These are phyloP conservation scores for Lonchura striata DNA, from an alignment of 2,113 vertebrate genomes.

Conservation along the genomic window DNA sequence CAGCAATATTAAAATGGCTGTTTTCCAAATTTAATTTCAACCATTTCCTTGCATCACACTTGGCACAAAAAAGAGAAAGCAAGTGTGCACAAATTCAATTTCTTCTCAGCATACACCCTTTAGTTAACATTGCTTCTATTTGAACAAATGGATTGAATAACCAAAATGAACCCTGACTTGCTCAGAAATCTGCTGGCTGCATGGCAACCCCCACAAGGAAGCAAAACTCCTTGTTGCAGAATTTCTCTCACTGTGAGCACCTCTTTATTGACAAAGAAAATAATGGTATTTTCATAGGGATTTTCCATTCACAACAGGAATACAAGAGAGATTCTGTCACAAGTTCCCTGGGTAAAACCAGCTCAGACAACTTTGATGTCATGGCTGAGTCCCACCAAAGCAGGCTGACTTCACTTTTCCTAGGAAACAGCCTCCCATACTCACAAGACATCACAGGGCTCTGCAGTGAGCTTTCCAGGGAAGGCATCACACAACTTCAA, in stretches of 20 bases:
- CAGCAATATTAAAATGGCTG: neutral
- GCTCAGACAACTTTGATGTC: neutral
- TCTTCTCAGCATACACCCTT: neutral
- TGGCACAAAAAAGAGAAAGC: neutral
- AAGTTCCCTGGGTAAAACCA: neutral
- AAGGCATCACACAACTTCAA: neutral
- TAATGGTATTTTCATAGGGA: neutral
- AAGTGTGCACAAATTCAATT: neutral
- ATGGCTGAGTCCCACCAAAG: neutral
- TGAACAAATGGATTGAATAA: neutral
- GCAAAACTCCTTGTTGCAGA: neutral
- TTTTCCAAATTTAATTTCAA: conserved; percentile 4
- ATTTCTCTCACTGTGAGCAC: neutral
- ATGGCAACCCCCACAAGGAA: neutral
- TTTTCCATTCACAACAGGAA: neutral
- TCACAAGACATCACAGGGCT: neutral
- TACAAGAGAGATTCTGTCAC: accelerated
- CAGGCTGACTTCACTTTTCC: neutral
- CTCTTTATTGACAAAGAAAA: neutral
- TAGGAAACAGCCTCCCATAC: neutral
- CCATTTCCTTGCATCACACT: neutral
- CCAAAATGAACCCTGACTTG: neutral
- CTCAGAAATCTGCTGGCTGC: neutral
- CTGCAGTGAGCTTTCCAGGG: neutral
- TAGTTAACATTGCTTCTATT: neutral